These are phyloP conservation scores for Scytalopus superciliaris DNA, from an alignment of 2,113 vertebrate genomes.

Conservation along the genomic window DNA sequence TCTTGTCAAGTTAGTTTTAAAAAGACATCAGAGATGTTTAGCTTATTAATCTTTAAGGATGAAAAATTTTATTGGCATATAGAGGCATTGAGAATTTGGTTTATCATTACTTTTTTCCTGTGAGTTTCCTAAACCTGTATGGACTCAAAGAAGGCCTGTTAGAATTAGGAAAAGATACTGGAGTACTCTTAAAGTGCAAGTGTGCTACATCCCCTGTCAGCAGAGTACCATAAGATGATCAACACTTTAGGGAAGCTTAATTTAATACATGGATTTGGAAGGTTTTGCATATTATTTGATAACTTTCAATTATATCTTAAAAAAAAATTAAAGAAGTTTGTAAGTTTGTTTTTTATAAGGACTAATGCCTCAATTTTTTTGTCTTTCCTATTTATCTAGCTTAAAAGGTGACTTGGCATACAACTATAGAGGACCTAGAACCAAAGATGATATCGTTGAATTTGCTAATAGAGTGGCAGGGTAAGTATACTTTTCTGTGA, in stretches of 20 bases:
- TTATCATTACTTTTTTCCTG: not conserved
- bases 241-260: not conserved
- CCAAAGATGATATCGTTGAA: slow-evolving; percentile 96
- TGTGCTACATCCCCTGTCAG: not conserved
- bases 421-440: slow-evolving; percentile 94
- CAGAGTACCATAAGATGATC: not conserved
- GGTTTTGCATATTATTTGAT: not conserved
- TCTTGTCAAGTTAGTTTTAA: not conserved
- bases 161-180: not conserved
- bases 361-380: not conserved
- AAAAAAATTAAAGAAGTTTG: not conserved
- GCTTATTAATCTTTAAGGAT: not conserved
- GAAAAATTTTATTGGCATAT: not conserved
- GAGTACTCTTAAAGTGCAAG: not conserved
- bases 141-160: not conserved
- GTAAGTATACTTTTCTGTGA: slow-evolving; percentile 74
- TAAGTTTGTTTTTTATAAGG: not conserved
- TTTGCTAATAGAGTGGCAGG: slow-evolving; percentile 97
- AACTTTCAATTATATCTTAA: not conserved
- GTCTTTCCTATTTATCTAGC: slow-evolving; percentile 56
- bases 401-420: slow-evolving; percentile 94
- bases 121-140: not conserved
- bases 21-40: not conserved
- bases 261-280: not conserved
- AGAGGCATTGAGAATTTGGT: not conserved